phyloP scores from a whole-genome alignment of 2,888 invertebrate species.

The Alviniconcha strummeri region DNA sequence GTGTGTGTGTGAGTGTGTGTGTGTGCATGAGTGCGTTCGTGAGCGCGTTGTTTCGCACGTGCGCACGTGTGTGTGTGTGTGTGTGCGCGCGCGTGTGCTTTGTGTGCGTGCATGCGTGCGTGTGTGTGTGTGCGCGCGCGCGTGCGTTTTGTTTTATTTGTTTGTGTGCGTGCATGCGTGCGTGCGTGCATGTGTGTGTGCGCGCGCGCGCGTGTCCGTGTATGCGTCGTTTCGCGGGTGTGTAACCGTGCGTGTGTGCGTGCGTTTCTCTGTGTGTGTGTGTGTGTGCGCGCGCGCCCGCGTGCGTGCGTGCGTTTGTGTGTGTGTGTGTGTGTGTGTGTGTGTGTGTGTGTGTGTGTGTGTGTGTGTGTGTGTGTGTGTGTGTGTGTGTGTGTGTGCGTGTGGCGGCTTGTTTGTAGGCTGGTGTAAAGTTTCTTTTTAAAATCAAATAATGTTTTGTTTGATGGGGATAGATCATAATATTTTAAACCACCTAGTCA shows the following conservation, averaged over 20 bases:
- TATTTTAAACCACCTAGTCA: too few species aligned
- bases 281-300: background rate
- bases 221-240: background rate
- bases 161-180: background rate
- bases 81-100: background rate
- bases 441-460: too few species aligned
- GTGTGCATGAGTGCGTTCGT: slow-evolving; percentile 4
- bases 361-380: too few species aligned
- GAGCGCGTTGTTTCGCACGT: background rate
- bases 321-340: too few species aligned
- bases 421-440: too few species aligned
- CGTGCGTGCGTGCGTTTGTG: too few species aligned
- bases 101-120: background rate
- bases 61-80: slow-evolving; percentile 1
- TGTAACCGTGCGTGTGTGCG: background rate
- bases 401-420: too few species aligned
- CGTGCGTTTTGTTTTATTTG: background rate
- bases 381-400: too few species aligned
- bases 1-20: slow-evolving; percentile 14
- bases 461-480: too few species aligned
- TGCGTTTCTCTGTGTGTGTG: too few species aligned
- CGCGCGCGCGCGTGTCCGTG: slow-evolving; percentile 6
- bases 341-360: too few species aligned
- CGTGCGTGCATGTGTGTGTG: background rate
- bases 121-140: background rate